These are phyloP conservation scores for Onchidella celtica DNA, from an alignment of 2,888 invertebrate genomes.

Conservation along the genomic window DNA sequence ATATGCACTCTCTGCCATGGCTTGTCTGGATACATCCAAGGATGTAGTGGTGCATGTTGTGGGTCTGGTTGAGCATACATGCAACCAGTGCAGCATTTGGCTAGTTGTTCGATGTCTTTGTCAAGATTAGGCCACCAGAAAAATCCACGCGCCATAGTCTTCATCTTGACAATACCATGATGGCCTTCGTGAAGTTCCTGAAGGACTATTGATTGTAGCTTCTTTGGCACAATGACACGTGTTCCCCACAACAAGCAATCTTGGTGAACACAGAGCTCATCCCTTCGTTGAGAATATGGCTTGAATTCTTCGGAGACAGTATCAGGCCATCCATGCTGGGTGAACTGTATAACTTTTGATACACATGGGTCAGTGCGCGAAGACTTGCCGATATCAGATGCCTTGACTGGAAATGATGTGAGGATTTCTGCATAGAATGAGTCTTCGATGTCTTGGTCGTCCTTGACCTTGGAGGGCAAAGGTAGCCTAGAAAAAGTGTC, in stretches of 20 bases:
- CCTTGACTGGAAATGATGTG: background rate
- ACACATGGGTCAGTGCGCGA: background rate
- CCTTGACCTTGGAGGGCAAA: background rate
- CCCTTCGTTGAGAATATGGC: background rate
- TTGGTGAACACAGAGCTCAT: background rate
- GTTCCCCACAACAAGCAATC: background rate
- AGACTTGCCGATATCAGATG: background rate
- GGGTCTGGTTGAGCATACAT: conserved; percentile 38
- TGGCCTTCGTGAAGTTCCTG: conserved; percentile 49
- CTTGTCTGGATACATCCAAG: conserved; percentile 55
- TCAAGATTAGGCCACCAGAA: conserved; percentile 26
- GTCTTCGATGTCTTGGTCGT: background rate
- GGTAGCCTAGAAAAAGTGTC: background rate
- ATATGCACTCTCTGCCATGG: conserved; percentile 61
- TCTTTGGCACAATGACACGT: background rate
- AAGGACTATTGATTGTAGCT: background rate
- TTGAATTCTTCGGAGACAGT: background rate
- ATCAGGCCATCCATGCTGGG: background rate
- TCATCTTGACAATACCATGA: conserved; percentile 50
- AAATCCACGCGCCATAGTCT: conserved; percentile 16
- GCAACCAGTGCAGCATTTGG: conserved; percentile 47
- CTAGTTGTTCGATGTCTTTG: background rate
- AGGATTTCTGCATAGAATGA: background rate
- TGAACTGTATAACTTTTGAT: background rate
- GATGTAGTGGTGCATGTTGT: conserved; percentile 58